Percentiles rank a stretch among this genome's conserved stretches.
Evolutionary conservation across 2,888 invertebrate genomes (phyloP).

Genomic region (Papilio demoleus): DNA sequence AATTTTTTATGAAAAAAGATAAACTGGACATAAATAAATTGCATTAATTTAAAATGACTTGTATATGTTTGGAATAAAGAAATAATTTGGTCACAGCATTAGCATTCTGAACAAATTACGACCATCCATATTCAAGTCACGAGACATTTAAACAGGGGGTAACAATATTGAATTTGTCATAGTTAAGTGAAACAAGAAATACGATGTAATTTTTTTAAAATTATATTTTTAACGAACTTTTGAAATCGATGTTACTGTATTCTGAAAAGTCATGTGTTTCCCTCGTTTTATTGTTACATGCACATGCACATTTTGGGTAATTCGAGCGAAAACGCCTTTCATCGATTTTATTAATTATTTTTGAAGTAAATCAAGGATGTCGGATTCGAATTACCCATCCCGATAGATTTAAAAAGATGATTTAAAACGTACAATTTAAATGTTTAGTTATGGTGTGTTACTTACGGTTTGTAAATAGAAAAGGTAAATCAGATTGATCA

Average conservation of each 20-base stretch:
- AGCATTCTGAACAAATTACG: conserved; percentile 11
- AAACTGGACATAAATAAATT: too few species aligned
- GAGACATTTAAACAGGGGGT: conserved; percentile 4
- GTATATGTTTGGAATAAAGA: too few species aligned
- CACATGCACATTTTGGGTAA: not conserved
- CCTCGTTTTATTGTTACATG: too few species aligned
- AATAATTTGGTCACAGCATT: not conserved
- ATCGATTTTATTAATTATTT: conserved; percentile 2
- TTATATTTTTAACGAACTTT: too few species aligned
- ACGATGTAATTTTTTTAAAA: too few species aligned
- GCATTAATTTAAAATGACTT: too few species aligned
- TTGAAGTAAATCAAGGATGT: not conserved
- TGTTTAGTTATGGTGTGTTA: conserved; percentile 43
- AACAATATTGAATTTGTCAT: not conserved
- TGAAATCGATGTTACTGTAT: too few species aligned
- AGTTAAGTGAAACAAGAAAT: not conserved
- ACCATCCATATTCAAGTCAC: conserved; percentile 12
- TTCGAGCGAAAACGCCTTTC: not conserved
- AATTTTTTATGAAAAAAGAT: too few species aligned
- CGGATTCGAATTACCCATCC: not conserved
- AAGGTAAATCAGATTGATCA: conserved; percentile 86
- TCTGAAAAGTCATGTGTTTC: too few species aligned
- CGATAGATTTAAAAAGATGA: too few species aligned
- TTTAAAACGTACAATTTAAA: too few species aligned
- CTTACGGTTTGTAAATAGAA: conserved; percentile 86